These are phyloP conservation scores for Lymantria monacha DNA, from an alignment of 2,888 invertebrate genomes.

Conservation along the genomic window DNA sequence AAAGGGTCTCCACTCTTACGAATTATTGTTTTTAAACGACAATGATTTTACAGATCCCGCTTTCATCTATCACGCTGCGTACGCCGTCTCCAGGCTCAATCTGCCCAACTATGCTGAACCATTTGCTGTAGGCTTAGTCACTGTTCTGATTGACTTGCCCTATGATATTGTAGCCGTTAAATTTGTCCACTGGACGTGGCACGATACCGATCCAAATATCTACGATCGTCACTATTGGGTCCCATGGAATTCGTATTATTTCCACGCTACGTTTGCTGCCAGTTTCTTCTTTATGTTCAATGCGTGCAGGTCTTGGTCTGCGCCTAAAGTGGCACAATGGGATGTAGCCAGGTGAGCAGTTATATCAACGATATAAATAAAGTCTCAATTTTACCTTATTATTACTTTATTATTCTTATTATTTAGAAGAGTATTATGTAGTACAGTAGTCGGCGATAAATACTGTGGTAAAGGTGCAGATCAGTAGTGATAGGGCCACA, in stretches of 20 bases:
- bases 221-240: conserved; percentile 90
- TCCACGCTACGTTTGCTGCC: conserved; percentile 88
- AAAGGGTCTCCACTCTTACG: too few relatives aligned
- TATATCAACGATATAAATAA: background rate
- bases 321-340: conserved; percentile 81
- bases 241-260: conserved; percentile 92
- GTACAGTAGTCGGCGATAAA: too few relatives aligned
- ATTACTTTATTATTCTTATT: background rate
- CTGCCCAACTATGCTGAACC: conserved; percentile 83
- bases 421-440: background rate
- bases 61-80: conserved; percentile 83
- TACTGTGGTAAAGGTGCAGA: too few relatives aligned
- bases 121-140: conserved; percentile 86
- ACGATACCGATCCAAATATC: conserved; percentile 87
- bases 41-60: conserved; percentile 72
- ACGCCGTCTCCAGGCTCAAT: conserved; percentile 80
- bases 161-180: conserved; percentile 91
- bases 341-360: conserved; percentile 73
- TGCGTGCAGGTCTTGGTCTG: conserved; percentile 77
- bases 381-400: background rate
- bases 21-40: too few relatives aligned
- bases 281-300: conserved; percentile 87
- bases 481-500: too few relatives aligned
- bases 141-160: conserved; percentile 88
- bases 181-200: conserved; percentile 93